phyloP scores from a whole-genome alignment of 1,140 invertebrate species.

The Telenomus remus region DNA sequence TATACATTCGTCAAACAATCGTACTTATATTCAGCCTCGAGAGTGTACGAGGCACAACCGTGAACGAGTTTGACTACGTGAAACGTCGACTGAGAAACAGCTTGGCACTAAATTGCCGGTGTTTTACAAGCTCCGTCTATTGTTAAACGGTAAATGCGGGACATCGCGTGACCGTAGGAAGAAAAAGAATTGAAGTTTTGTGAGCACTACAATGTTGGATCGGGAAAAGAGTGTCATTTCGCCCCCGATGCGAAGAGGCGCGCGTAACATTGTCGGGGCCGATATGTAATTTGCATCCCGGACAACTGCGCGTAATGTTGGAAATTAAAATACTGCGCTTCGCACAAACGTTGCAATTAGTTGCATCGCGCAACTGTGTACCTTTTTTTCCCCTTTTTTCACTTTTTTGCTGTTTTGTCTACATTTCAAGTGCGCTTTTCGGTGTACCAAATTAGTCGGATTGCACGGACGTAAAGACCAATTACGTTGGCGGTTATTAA shows the following conservation, averaged over 20 bases:
- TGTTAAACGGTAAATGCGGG: slow-evolving; percentile 54
- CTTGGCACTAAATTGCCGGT: slow-evolving; percentile 55
- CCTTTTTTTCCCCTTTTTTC: slow-evolving; percentile 25
- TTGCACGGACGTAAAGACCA: slow-evolving; percentile 32
- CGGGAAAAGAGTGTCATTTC: slow-evolving; percentile 55
- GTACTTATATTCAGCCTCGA: slow-evolving; percentile 26
- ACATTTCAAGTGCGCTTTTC: slow-evolving; percentile 46
- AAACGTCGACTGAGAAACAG: slow-evolving; percentile 42
- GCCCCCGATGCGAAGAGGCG: slow-evolving; percentile 36
- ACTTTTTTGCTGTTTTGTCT: slow-evolving; percentile 35
- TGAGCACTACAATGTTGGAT: slow-evolving; percentile 45
- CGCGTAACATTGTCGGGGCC: slow-evolving; percentile 51
- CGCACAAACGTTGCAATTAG: slow-evolving; percentile 54
- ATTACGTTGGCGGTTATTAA: slow-evolving; percentile 38
- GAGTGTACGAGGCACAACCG: slow-evolving; percentile 33
- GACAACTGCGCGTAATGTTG: slow-evolving; percentile 37
- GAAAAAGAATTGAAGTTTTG: slow-evolving; percentile 44
- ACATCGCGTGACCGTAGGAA: slow-evolving; percentile 55
- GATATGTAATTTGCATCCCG: slow-evolving; percentile 53
- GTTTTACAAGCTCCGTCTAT: slow-evolving; percentile 57
- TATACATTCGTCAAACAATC: slow-evolving; percentile 41
- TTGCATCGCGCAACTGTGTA: neutral
- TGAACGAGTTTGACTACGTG: slow-evolving; percentile 54
- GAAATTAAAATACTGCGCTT: slow-evolving; percentile 54
- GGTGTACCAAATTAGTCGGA: slow-evolving; percentile 40